These are phyloP conservation scores for Psammodynastes pulverulentus DNA, from an alignment of 2,113 vertebrate genomes.

Conservation along the genomic window DNA sequence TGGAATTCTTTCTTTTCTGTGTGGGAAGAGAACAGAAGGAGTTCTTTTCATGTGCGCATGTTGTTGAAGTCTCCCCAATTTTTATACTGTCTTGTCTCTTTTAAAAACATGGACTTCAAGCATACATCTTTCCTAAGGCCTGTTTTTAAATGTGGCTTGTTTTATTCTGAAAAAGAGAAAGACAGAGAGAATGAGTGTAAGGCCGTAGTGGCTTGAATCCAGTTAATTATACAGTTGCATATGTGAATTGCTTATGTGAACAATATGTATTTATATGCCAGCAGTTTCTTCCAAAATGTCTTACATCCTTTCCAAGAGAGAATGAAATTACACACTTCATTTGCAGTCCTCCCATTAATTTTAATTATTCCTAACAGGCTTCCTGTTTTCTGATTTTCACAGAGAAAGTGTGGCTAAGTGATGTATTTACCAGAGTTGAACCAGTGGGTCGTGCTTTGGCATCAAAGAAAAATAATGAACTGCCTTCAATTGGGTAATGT, in stretches of 20 bases:
- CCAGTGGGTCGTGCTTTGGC: conserved; percentile 51
- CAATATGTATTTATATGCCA: conserved; percentile 38
- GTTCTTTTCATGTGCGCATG: neutral
- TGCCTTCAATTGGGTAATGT: conserved; percentile 45
- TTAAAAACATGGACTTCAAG: conserved; percentile 18
- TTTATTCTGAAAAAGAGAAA: conserved; percentile 30
- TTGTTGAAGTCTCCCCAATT: conserved; percentile 28
- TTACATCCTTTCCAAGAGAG: conserved; percentile 2
- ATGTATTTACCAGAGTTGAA: conserved; percentile 44
- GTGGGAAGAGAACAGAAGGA: neutral
- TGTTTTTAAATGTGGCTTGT: conserved; percentile 28
- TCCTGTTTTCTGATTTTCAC: conserved; percentile 35
- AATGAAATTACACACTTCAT: conserved; percentile 38
- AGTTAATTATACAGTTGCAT: conserved; percentile 51
- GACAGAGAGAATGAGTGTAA: neutral
- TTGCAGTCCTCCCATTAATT: conserved; percentile 6
- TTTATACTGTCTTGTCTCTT: conserved; percentile 6
- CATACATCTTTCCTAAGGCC: neutral
- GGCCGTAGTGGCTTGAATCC: conserved; percentile 35
- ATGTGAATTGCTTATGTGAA: conserved; percentile 44
- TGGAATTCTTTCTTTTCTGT: neutral
- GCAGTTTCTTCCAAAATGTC: conserved; percentile 46
- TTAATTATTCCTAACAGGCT: conserved; percentile 27
- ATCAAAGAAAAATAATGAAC: conserved; percentile 28
- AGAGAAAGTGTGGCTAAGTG: conserved; percentile 45